Evolutionary conservation across 2,113 vertebrate species (phyloP).

Genomic region (Tachycineta bicolor): DNA sequence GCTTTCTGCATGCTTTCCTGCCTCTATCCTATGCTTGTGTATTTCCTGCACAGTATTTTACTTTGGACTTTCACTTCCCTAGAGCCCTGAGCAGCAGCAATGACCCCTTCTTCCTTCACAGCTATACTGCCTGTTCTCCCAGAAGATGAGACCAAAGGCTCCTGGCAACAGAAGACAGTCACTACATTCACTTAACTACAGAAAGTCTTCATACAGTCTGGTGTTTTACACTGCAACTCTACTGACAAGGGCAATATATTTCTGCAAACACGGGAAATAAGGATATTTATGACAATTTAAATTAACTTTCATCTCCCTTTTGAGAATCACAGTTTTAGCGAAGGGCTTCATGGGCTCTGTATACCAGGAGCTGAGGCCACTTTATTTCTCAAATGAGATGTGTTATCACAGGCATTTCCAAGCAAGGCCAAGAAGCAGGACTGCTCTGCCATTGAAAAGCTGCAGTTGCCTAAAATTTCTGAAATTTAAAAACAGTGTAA

Average conservation of each 20-base stretch:
- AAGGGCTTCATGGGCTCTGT: neutral
- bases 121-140: neutral
- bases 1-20: neutral
- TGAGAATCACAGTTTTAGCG: neutral
- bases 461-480: neutral
- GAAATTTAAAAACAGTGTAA: neutral
- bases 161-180: neutral
- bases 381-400: constrained; percentile 25
- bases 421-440: constrained; percentile 8
- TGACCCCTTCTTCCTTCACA: neutral
- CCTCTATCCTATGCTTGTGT: neutral
- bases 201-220: neutral
- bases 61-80: neutral
- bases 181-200: neutral
- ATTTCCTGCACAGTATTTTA: neutral
- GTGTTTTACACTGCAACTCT: neutral
- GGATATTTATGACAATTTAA: neutral
- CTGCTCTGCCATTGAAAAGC: constrained; percentile 24
- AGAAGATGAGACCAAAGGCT: neutral
- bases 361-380: neutral
- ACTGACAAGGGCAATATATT: neutral
- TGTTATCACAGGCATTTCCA: neutral
- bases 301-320: neutral
- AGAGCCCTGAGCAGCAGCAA: neutral
- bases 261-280: neutral